Conservation (phyloP, 2,888 invertebrate genomes). For the Campopleginae sp. region DNA sequence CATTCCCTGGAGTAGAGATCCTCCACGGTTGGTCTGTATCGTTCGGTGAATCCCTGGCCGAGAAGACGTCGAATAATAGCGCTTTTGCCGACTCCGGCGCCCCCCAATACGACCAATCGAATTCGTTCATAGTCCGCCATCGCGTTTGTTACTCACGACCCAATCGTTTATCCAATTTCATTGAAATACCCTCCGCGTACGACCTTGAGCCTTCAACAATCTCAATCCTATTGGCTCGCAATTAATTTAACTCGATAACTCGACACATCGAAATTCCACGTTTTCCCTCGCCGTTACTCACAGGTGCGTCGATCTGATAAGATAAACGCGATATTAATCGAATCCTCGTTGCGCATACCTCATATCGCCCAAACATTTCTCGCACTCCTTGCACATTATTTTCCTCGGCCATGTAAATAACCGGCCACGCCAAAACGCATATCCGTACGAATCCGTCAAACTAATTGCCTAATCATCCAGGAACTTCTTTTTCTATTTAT, state of each 20-base stretch:
- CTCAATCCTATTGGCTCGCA: not conserved
- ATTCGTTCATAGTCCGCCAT: conserved; percentile 92
- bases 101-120: conserved; percentile 93
- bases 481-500: not conserved
- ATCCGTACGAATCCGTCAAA: not conserved
- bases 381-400: not conserved
- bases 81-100: conserved; percentile 93
- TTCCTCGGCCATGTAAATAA: not conserved
- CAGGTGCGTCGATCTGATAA: not conserved
- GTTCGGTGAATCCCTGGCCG: conserved; percentile 91
- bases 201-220: not conserved
- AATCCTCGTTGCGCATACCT: not conserved
- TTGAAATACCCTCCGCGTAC: not conserved
- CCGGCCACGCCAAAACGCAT: not conserved
- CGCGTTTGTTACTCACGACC: not conserved
- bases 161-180: not conserved
- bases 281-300: not conserved
- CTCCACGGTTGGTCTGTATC: conserved; percentile 94
- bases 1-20: conserved; percentile 95
- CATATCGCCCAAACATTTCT: not conserved
- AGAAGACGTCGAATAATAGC: conserved; percentile 93
- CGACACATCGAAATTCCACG: not conserved
- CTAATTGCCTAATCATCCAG: not conserved
- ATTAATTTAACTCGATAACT: not conserved
- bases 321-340: not conserved